Conservation (phyloP, 2,113 vertebrate species). For the Uria aalge region DNA sequence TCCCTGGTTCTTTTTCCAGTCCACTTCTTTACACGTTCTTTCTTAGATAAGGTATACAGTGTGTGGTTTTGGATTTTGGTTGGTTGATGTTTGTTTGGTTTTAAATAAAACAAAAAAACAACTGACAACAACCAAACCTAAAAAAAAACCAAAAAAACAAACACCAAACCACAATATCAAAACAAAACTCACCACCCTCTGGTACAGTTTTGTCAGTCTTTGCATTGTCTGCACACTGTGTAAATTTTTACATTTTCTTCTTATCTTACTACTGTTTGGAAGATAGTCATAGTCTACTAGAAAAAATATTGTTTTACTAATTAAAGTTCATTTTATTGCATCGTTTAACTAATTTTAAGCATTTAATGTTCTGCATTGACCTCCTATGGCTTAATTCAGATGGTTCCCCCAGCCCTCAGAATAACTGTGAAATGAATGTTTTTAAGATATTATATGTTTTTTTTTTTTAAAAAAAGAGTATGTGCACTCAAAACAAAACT, state of each 20-base stretch:
- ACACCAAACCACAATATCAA: neutral
- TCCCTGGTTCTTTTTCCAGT: neutral
- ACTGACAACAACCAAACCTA: neutral
- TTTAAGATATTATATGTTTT: neutral
- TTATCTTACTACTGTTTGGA: neutral
- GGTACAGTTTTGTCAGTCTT: neutral
- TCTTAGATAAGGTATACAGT: neutral
- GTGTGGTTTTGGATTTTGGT: neutral
- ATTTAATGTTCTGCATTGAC: neutral
- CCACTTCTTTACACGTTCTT: neutral
- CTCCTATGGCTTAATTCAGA: neutral
- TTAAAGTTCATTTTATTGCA: neutral
- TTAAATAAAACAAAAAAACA: neutral
- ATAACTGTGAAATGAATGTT: neutral
- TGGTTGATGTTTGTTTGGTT: no score
- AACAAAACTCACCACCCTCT: neutral
- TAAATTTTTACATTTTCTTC: neutral
- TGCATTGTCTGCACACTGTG: neutral
- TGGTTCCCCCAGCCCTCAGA: neutral
- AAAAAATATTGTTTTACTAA: neutral
- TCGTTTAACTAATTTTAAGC: neutral
- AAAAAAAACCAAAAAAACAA: no score
- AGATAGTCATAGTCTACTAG: neutral
- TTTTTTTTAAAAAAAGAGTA: neutral
- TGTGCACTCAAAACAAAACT: neutral